phyloP scores from a whole-genome alignment of 1,140 invertebrate species.

The Xylocopa sonorina region DNA sequence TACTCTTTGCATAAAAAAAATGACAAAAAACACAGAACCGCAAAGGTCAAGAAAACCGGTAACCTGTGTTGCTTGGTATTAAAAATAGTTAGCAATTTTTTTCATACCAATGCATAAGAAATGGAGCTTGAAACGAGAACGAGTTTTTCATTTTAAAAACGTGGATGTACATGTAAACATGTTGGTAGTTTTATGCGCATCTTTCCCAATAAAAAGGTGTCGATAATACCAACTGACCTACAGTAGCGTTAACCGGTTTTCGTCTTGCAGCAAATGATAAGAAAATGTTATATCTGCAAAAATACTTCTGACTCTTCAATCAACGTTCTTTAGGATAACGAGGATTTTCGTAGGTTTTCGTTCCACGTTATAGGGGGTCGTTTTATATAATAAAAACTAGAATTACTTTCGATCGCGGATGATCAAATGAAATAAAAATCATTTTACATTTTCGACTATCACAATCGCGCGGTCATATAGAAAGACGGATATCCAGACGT shows the following conservation, averaged over 20 bases:
- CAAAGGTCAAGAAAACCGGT: constrained; percentile 27
- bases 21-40: background rate
- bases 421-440: no score
- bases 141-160: background rate
- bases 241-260: background rate
- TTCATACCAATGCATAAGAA: background rate
- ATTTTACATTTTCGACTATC: no score
- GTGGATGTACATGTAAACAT: background rate
- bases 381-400: no score
- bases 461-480: no score
- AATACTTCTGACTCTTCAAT: no score
- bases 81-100: background rate
- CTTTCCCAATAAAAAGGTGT: background rate
- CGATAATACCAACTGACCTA: background rate
- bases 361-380: no score
- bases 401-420: no score
- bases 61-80: background rate
- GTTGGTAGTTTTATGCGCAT: background rate
- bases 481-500: background rate
- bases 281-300: no score
- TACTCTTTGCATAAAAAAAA: background rate
- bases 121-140: background rate
- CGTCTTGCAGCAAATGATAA: background rate
- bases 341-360: no score
- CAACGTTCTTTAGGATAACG: no score